These are phyloP conservation scores for Microdon myrmicae DNA, from an alignment of 2,888 invertebrate genomes.

Conservation along the genomic window DNA sequence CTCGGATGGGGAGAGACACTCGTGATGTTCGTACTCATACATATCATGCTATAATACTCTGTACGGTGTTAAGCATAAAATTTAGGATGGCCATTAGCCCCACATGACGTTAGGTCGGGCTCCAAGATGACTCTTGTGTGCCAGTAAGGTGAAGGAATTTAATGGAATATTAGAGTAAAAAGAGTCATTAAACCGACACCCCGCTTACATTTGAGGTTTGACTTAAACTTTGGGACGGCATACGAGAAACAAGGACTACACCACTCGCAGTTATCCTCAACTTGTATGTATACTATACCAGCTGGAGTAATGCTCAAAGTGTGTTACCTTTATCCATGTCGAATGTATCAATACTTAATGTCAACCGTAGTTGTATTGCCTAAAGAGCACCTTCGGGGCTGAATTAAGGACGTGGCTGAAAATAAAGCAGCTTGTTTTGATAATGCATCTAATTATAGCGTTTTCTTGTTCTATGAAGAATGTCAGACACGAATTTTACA, in stretches of 20 bases:
- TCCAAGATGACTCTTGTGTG: constrained; percentile 48
- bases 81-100: constrained; percentile 52
- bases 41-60: constrained; percentile 45
- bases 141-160: constrained; percentile 43
- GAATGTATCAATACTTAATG: constrained; percentile 33
- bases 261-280: constrained; percentile 16
- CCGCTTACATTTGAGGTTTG: constrained; percentile 18
- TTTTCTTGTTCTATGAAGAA: too few species aligned
- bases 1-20: constrained; percentile 20
- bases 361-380: too few species aligned
- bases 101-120: constrained; percentile 45
- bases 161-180: constrained; percentile 52
- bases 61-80: constrained; percentile 48
- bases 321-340: constrained; percentile 24
- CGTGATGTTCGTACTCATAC: constrained; percentile 1
- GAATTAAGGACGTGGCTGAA: too few species aligned
- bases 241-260: constrained; percentile 26
- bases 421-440: too few species aligned
- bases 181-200: constrained; percentile 43
- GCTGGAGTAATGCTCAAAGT: constrained; percentile 23
- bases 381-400: too few species aligned
- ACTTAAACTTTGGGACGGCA: constrained; percentile 23
- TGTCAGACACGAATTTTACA: too few species aligned
- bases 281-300: constrained; percentile 14
- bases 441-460: too few species aligned